phyloP scores from a whole-genome alignment of 2,797 vertebrate species.

The Delichon dasypus region DNA sequence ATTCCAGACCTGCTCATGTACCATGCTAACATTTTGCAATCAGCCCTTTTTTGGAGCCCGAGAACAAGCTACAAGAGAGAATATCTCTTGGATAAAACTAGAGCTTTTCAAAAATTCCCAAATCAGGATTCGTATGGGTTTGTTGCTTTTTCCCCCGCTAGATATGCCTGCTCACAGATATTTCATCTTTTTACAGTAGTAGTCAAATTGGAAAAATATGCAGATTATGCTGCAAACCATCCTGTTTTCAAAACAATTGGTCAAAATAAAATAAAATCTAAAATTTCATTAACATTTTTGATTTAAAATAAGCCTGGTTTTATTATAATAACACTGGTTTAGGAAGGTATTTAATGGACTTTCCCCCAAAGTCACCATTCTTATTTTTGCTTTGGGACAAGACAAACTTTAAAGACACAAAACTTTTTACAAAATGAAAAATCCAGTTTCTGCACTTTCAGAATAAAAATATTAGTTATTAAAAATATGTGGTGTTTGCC shows the following conservation, averaged over 20 bases:
- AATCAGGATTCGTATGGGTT: background rate
- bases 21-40: background rate
- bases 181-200: background rate
- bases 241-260: background rate
- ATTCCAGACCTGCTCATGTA: background rate
- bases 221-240: background rate
- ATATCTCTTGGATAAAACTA: background rate
- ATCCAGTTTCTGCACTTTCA: background rate
- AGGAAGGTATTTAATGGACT: background rate
- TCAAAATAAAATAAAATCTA: background rate
- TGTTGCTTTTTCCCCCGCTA: accelerated
- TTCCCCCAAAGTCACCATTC: background rate
- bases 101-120: background rate
- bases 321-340: background rate
- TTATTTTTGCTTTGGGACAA: background rate
- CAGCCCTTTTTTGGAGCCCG: background rate
- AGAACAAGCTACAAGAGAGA: background rate
- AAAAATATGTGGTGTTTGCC: background rate
- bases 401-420: background rate
- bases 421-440: background rate
- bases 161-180: background rate
- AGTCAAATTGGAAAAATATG: background rate
- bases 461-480: background rate
- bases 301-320: background rate
- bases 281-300: background rate